Evolutionary conservation across 2,888 invertebrate species (phyloP).

Genomic region (Poecilobothrus nobilitatus): DNA sequence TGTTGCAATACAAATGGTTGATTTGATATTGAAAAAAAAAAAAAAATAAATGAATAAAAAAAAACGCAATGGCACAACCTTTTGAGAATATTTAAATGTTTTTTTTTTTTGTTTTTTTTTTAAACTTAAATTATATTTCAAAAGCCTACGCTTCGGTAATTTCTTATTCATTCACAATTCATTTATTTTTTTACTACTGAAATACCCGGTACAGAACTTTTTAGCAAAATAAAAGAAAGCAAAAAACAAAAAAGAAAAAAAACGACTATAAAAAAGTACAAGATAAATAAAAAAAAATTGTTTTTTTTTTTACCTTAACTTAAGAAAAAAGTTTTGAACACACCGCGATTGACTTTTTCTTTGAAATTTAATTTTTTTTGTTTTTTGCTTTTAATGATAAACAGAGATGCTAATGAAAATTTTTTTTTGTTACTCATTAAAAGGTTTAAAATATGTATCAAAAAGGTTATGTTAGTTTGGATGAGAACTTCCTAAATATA

Average conservation of each 20-base stretch:
- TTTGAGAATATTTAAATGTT: background rate
- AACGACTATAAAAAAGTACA: no score
- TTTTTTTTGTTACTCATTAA: no score
- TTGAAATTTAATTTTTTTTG: background rate
- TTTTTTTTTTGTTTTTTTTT: background rate
- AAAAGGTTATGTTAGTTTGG: no score
- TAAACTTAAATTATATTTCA: background rate
- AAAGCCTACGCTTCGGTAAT: slow-evolving; percentile 1
- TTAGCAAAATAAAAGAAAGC: no score
- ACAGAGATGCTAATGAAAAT: no score
- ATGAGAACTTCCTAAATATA: no score
- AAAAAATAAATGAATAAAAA: background rate
- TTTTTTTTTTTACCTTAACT: background rate
- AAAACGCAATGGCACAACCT: background rate
- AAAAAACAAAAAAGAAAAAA: no score
- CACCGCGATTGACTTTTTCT: background rate
- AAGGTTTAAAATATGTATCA: no score
- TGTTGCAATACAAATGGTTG: no score
- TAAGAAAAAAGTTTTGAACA: background rate
- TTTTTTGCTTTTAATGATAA: background rate
- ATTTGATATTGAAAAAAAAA: background rate
- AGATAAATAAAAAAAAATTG: background rate
- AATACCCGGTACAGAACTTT: no score
- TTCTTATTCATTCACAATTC: background rate
- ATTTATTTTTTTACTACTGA: background rate